These are phyloP conservation scores for Excalfactoria chinensis DNA, from an alignment of 2,113 vertebrate species.

Conservation along the genomic window DNA sequence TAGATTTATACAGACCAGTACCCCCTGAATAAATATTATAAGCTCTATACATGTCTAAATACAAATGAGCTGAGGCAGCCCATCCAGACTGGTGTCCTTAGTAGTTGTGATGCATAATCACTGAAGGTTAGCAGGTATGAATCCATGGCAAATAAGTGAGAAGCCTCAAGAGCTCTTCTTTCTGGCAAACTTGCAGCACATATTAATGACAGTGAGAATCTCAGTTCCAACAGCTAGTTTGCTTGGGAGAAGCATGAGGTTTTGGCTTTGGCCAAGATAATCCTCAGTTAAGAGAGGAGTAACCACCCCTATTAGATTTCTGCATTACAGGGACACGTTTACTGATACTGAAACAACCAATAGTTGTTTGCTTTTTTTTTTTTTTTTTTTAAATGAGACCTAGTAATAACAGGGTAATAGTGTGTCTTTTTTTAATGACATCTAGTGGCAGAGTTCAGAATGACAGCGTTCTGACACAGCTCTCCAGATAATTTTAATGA, in stretches of 20 bases:
- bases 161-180: background rate
- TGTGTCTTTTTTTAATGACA: background rate
- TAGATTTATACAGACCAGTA: background rate
- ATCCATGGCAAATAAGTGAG: background rate
- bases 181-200: background rate
- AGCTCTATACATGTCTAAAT: background rate
- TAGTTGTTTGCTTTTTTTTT: background rate
- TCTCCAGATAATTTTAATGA: background rate
- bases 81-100: background rate
- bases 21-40: background rate
- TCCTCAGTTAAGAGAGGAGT: background rate
- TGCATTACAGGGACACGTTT: background rate
- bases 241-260: background rate
- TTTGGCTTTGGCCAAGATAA: background rate
- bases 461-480: background rate
- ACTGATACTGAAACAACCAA: background rate
- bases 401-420: background rate
- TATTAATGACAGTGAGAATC: background rate
- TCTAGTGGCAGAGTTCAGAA: slow-evolving; percentile 44
- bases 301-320: background rate
- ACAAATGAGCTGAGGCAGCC: background rate
- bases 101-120: background rate
- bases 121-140: background rate
- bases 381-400: background rate
- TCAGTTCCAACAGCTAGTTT: background rate